A percentile compares a stretch with the other conserved stretches of the same genome.
These are phyloP conservation scores for Yoshiicerus persimilis DNA, from an alignment of 1,140 invertebrate genomes.

Conservation along the genomic window DNA sequence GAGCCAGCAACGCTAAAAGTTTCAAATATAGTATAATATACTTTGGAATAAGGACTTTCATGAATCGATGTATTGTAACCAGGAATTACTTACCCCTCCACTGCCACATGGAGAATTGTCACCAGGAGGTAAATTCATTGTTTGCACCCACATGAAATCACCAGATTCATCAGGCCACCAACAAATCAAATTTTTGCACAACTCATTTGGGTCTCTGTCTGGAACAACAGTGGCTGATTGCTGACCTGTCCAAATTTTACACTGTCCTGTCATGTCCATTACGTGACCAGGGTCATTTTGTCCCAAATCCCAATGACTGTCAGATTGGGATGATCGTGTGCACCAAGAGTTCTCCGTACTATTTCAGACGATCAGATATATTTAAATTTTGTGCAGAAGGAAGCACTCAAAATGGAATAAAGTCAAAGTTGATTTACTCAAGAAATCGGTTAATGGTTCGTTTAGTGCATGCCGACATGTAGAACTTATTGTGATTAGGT, in stretches of 20 bases:
- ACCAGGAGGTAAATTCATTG: neutral
- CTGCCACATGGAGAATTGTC: neutral
- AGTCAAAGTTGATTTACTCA: neutral
- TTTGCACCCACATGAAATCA: neutral
- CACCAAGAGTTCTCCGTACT: neutral
- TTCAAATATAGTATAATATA: no score
- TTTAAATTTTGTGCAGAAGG: neutral
- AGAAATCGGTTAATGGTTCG: neutral
- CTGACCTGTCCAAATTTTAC: neutral
- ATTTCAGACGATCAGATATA: neutral
- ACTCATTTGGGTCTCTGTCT: neutral
- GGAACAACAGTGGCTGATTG: neutral
- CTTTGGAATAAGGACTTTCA: no score
- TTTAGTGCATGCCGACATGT: neutral
- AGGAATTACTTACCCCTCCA: neutral
- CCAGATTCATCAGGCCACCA: conserved; percentile 4
- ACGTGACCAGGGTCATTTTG: neutral
- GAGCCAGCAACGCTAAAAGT: neutral
- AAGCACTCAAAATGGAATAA: neutral
- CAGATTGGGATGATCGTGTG: neutral
- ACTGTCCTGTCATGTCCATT: neutral
- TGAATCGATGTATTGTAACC: neutral
- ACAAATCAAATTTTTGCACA: conserved; percentile 2
- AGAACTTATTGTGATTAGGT: neutral
- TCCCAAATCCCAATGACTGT: neutral